Base-by-base conservation (phyloP, 2,113 vertebrate genomes). In the Oreochromis tanganicae region DNA sequence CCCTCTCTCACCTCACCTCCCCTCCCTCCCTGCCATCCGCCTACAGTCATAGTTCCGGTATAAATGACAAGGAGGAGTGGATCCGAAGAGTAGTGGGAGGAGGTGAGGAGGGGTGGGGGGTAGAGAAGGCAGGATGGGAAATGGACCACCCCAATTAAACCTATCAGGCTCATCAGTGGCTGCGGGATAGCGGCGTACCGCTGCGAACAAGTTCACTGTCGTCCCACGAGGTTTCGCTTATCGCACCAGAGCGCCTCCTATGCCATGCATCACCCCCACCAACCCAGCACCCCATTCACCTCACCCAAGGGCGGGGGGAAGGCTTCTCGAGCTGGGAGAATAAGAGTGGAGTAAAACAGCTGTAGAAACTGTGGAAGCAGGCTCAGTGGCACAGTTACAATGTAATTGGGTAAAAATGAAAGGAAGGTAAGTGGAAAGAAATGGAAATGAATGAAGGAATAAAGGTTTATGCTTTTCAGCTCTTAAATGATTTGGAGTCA, bases 71-170 rank as follows among this genome's bases (percentile, higher is more conserved):
- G 87, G 75, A 90, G 88, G 87, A 92, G 89, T 85, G 88, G 78
- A 92, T 92, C 88, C 24, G 66, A 81, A 86, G 90, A 84, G 89
- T 71, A 55, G 80, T 75, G 87, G 87, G 82, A 41, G 85, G 84
- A 52, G 86, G 90, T 54, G 86, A 2, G 6, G 85, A 52, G 52
- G 27, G 9, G 63, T 50, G 34, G 54, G 52, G 55, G 43, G 32
- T 41, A 29, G 63, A 41, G 10, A 38, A 6, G 78, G 84, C 82
- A 12, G 88, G 78, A 86, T 85, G 38, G 87, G 81, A 88, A 93
- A 89, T 57, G 90, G 96, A 96, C 95, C 95, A 92, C 94, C 94
- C 92, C 94, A 95, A 95, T 96, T 96, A 96, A 95, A 92, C 75
- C 29, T 95, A 94, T 96, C 95, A 73, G 87, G 88, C 86, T 94